Evolutionary conservation across 2,797 vertebrate genomes (phyloP).

Genomic region (Sardinella longiceps): DNA sequence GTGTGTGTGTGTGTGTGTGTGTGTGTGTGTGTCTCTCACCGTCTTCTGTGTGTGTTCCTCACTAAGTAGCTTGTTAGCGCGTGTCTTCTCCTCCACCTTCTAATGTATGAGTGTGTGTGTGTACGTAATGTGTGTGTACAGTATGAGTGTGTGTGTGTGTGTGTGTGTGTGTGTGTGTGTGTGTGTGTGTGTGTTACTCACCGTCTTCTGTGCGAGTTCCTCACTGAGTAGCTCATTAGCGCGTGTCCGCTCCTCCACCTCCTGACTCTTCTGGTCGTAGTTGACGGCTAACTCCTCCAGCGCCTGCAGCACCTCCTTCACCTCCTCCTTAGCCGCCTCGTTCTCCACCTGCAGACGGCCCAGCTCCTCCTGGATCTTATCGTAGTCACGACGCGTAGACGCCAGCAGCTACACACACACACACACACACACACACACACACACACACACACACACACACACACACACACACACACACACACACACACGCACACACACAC

Average conservation of each 20-base stretch:
- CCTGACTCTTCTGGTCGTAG: slow-evolving; percentile 85
- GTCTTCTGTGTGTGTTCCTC: no score
- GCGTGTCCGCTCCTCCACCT: slow-evolving; percentile 80
- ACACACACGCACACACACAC: neutral
- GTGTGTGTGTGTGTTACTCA: slow-evolving; percentile 48
- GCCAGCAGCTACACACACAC: slow-evolving; percentile 79
- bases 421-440: slow-evolving; percentile 1
- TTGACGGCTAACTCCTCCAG: slow-evolving; percentile 85
- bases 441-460: slow-evolving; percentile 27
- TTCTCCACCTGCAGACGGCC: slow-evolving; percentile 89
- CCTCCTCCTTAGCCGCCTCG: slow-evolving; percentile 82
- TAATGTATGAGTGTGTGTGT: no score
- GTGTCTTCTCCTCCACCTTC: no score
- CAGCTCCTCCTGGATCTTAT: slow-evolving; percentile 90
- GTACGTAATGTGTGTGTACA: no score
- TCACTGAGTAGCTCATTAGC: slow-evolving; percentile 82
- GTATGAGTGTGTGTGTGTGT: slow-evolving; percentile 16
- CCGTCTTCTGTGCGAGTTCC: slow-evolving; percentile 87
- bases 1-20: no score
- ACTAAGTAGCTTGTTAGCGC: no score
- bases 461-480: neutral
- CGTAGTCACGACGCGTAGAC: slow-evolving; percentile 86
- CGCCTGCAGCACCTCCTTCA: slow-evolving; percentile 86
- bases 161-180: no score
- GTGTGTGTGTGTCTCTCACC: no score